Percentiles rank a stretch among this genome's conserved stretches.
Evolutionary conservation across 2,113 vertebrate species (phyloP).

Genomic region (Notarius lentiginosus): DNA sequence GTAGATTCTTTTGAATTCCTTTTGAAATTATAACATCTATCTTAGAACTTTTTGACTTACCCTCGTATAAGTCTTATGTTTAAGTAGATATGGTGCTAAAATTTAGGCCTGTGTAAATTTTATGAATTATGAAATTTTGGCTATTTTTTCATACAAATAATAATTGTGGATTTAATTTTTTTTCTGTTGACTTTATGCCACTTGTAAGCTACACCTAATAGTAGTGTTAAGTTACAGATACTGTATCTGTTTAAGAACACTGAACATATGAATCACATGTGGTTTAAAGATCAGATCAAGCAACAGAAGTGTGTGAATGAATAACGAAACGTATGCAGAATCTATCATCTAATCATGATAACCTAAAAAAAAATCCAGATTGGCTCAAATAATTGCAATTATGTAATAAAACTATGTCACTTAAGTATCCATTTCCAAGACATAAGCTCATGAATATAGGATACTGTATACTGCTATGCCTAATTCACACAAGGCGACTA

Average conservation of each 20-base stretch:
- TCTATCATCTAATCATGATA: not conserved
- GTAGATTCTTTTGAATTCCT: too few species aligned
- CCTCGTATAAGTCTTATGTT: not conserved
- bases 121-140: not conserved
- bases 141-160: not conserved
- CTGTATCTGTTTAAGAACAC: too few species aligned
- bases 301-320: too few species aligned
- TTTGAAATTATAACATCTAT: too few species aligned
- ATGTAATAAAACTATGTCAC: not conserved
- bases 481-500: not conserved
- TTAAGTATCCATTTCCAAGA: not conserved
- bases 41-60: too few species aligned
- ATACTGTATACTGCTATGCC: too few species aligned
- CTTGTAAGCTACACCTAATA: not conserved
- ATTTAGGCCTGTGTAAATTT: too few species aligned
- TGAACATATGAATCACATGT: too few species aligned
- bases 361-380: not conserved
- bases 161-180: not conserved
- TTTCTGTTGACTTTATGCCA: not conserved
- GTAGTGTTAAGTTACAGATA: not conserved
- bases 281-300: too few species aligned
- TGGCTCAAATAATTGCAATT: not conserved
- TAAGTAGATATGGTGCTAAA: too few species aligned
- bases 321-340: not conserved
- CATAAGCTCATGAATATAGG: not conserved